Conservation (phyloP, 2,888 invertebrate genomes). For the Isotomurus palustris region DNA sequence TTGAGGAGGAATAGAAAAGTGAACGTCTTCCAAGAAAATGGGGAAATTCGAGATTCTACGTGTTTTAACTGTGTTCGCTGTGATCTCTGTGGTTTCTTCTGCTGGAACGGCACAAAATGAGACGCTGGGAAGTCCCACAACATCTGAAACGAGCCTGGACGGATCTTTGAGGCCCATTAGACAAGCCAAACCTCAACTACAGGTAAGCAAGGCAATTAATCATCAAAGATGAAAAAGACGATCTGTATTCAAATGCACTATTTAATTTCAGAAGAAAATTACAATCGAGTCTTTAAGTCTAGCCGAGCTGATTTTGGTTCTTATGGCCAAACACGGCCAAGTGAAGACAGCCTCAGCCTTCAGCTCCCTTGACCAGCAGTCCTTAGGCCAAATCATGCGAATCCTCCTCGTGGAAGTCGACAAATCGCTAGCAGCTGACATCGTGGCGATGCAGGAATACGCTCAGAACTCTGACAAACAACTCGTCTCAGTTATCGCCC, state of each 20-base stretch:
- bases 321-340: slow-evolving; percentile 23
- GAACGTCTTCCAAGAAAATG: too few species aligned
- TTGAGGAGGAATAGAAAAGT: too few species aligned
- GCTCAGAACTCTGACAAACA: slow-evolving; percentile 28
- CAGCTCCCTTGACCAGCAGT: slow-evolving; percentile 21
- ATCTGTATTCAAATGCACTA: not conserved
- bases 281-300: slow-evolving; percentile 1
- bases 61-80: too few species aligned
- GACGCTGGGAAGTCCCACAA: too few species aligned
- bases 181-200: not conserved
- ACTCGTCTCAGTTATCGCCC: slow-evolving; percentile 21
- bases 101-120: too few species aligned
- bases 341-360: slow-evolving; percentile 26
- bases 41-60: too few species aligned
- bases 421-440: slow-evolving; percentile 21
- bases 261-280: not conserved
- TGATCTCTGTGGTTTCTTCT: too few species aligned
- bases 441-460: slow-evolving; percentile 31
- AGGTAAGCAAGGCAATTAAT: not conserved
- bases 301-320: slow-evolving; percentile 20
- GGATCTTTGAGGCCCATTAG: not conserved
- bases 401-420: slow-evolving; percentile 32
- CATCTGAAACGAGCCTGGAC: too few species aligned
- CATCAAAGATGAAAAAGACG: not conserved
- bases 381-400: slow-evolving; percentile 22